Percentiles rank a stretch among this genome's conserved stretches.
Conservation (phyloP, 2,113 vertebrate genomes). For the Onychostruthus taczanowskii region DNA sequence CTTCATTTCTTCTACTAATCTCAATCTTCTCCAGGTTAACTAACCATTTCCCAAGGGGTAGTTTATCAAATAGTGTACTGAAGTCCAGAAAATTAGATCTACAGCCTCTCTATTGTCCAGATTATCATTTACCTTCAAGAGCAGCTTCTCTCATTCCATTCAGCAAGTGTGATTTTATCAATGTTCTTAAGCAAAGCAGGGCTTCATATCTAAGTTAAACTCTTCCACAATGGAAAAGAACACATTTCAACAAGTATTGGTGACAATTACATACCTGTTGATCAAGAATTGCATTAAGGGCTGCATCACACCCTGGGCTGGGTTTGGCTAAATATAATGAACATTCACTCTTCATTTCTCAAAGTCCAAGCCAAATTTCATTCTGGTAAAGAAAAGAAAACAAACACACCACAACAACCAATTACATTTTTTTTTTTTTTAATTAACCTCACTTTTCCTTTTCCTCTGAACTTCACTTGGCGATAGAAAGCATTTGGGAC, state of each 20-base stretch:
- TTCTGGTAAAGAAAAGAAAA: not conserved
- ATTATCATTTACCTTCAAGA: not conserved
- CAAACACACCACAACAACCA: rapidly evolving
- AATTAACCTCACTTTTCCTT: not conserved
- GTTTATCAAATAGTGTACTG: not conserved
- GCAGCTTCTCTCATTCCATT: not conserved
- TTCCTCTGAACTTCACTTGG: not conserved
- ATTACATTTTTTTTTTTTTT: not conserved
- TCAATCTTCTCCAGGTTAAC: not conserved
- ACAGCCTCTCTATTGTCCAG: not conserved
- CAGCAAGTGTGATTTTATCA: not conserved
- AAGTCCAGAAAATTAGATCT: conserved; percentile 20
- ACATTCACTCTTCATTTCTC: not conserved
- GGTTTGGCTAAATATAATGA: not conserved
- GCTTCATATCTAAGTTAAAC: not conserved
- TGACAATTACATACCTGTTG: not conserved
- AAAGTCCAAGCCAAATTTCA: not conserved
- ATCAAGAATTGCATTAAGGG: not conserved
- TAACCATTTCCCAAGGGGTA: not conserved
- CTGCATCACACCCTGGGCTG: not conserved
- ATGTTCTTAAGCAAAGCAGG: not conserved
- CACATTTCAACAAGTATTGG: not conserved
- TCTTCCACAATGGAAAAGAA: not conserved
- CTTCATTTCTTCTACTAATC: not conserved
- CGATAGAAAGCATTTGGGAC: not conserved